These are phyloP conservation scores for Tachycineta bicolor DNA, from an alignment of 2,113 vertebrate genomes.

Conservation along the genomic window DNA sequence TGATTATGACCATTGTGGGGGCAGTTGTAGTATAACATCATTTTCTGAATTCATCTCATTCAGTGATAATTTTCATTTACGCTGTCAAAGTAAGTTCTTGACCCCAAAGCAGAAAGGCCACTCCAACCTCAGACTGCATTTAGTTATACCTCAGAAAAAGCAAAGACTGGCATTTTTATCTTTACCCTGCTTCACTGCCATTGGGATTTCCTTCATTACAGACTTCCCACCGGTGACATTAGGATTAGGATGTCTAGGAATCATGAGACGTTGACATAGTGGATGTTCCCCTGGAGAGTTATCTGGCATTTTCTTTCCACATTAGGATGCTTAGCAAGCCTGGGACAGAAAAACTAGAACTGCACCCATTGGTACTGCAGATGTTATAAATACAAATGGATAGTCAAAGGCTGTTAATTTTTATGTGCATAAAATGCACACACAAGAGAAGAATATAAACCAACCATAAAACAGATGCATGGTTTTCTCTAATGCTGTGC, in stretches of 20 bases:
- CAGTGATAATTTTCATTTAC: not conserved
- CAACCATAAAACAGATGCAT: slow-evolving; percentile 45
- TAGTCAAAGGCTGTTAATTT: slow-evolving; percentile 65
- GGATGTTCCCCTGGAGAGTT: slow-evolving; percentile 8
- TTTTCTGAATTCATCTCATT: not conserved
- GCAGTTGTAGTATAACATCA: not conserved
- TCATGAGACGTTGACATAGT: not conserved
- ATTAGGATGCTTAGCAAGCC: slow-evolving; percentile 49
- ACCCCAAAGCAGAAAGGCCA: not conserved
- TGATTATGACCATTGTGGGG: not conserved
- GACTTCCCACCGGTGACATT: not conserved
- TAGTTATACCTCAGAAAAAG: not conserved
- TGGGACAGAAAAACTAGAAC: slow-evolving; percentile 1
- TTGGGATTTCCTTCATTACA: not conserved
- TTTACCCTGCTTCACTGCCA: not conserved
- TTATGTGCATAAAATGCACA: slow-evolving; percentile 51
- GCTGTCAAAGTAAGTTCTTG: not conserved
- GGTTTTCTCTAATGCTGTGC: not conserved
- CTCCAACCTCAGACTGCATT: not conserved
- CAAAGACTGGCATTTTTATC: not conserved
- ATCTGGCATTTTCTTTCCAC: slow-evolving; percentile 44
- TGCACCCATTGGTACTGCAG: slow-evolving; percentile 52
- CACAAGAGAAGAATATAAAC: slow-evolving; percentile 48
- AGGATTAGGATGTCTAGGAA: slow-evolving; percentile 22
- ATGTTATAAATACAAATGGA: slow-evolving; percentile 65